Conservation (phyloP, 2,113 vertebrate genomes). For the Gopherus flavomarginatus region DNA sequence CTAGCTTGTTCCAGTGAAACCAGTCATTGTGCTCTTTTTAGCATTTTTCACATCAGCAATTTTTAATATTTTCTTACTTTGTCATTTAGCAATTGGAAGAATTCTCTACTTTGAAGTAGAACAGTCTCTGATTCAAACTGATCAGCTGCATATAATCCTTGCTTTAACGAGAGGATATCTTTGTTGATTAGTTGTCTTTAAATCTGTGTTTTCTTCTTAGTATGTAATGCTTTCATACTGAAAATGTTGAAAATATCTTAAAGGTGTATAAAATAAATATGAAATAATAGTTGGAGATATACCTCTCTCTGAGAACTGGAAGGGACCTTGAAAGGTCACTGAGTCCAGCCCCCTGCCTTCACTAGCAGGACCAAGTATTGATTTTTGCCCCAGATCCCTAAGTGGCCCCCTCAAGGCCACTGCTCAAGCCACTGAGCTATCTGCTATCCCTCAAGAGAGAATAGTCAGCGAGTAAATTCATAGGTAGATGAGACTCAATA, state of each 20-base stretch:
- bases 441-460: not conserved
- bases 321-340: too few relatives aligned
- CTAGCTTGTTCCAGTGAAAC: not conserved
- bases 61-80: not conserved
- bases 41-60: fast-evolving
- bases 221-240: not conserved
- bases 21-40: not conserved
- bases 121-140: not conserved
- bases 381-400: too few relatives aligned
- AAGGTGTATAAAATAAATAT: not conserved
- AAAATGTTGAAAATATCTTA: not conserved
- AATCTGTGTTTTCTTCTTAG: not conserved
- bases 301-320: too few relatives aligned
- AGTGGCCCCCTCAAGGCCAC: too few relatives aligned
- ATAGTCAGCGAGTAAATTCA: not conserved
- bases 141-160: not conserved
- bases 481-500: not conserved
- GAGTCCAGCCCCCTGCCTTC: too few relatives aligned
- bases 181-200: not conserved
- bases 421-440: too few relatives aligned
- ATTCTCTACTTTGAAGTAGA: not conserved
- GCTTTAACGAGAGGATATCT: not conserved
- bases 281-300: too few relatives aligned
- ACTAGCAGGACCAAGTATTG: too few relatives aligned
- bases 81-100: not conserved